Evolutionary conservation across 2,888 invertebrate species (phyloP).

Genomic region (Dynastes tityus): DNA sequence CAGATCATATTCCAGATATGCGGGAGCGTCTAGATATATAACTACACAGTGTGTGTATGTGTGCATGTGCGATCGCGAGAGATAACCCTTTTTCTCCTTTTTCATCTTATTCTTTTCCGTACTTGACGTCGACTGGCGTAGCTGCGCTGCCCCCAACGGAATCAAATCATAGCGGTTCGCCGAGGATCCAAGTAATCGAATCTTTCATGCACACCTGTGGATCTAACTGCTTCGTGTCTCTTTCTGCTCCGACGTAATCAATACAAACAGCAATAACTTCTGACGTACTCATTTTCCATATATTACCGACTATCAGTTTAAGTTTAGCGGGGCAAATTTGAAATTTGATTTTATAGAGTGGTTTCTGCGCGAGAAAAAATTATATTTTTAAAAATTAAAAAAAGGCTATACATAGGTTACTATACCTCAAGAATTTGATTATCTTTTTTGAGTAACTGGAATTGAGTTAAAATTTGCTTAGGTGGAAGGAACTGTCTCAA

Average conservation of each 20-base stretch:
- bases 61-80: background rate
- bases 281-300: constrained; percentile 9
- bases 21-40: background rate
- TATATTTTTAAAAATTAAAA: no score
- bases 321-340: background rate
- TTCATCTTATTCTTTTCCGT: background rate
- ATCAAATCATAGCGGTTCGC: constrained; percentile 45
- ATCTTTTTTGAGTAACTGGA: no score
- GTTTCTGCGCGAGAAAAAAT: no score
- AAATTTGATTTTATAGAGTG: no score
- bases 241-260: constrained; percentile 33
- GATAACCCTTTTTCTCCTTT: constrained; percentile 26
- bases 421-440: no score
- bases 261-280: constrained; percentile 25
- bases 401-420: no score
- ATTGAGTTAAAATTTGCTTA: no score
- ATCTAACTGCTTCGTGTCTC: constrained; percentile 39
- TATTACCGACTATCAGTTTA: background rate
- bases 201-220: constrained; percentile 51
- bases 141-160: constrained; percentile 17
- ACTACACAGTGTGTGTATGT: background rate
- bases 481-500: no score
- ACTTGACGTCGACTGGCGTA: constrained; percentile 16
- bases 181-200: constrained; percentile 49
- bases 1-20: constrained; percentile 39